Conservation (phyloP, 1,140 invertebrate species). For the Phortica variegata region DNA sequence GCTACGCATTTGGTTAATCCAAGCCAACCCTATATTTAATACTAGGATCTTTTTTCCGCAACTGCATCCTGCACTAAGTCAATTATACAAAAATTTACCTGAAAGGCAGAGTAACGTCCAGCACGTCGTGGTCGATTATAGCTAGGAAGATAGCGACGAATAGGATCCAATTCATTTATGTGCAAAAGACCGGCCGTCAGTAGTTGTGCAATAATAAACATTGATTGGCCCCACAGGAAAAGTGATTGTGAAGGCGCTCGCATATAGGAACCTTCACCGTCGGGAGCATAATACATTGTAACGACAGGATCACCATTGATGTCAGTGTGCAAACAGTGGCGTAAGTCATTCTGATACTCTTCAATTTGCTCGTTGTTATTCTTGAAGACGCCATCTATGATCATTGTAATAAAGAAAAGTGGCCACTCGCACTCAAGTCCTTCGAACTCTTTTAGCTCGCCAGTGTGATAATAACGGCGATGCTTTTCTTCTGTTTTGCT, state of each 20-base stretch:
- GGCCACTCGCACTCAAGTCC: slow-evolving; percentile 98
- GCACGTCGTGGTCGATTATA: slow-evolving; percentile 89
- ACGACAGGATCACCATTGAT: slow-evolving; percentile 81
- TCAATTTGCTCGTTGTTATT: slow-evolving; percentile 87
- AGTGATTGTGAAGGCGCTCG: slow-evolving; percentile 54
- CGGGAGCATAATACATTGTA: slow-evolving; percentile 84
- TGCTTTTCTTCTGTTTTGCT: slow-evolving; percentile 82
- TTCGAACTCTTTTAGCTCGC: slow-evolving; percentile 86
- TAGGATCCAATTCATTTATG: slow-evolving; percentile 94
- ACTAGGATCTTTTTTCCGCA: neutral
- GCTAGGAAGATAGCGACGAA: slow-evolving; percentile 91
- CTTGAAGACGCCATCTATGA: slow-evolving; percentile 92
- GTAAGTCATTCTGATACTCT: slow-evolving; percentile 84
- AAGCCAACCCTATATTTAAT: slow-evolving; percentile 5
- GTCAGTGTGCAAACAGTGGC: slow-evolving; percentile 75
- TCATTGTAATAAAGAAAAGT: slow-evolving; percentile 91
- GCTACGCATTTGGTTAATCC: slow-evolving; percentile 4
- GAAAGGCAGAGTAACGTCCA: slow-evolving; percentile 93
- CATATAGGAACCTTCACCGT: slow-evolving; percentile 62
- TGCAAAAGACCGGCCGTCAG: slow-evolving; percentile 86
- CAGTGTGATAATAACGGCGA: slow-evolving; percentile 63
- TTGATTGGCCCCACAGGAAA: slow-evolving; percentile 88
- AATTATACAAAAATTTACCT: slow-evolving; percentile 65
- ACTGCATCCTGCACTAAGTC: neutral
- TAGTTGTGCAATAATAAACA: slow-evolving; percentile 92